phyloP scores from a whole-genome alignment of 2,888 invertebrate genomes.

The Tryphoninae sp. region DNA sequence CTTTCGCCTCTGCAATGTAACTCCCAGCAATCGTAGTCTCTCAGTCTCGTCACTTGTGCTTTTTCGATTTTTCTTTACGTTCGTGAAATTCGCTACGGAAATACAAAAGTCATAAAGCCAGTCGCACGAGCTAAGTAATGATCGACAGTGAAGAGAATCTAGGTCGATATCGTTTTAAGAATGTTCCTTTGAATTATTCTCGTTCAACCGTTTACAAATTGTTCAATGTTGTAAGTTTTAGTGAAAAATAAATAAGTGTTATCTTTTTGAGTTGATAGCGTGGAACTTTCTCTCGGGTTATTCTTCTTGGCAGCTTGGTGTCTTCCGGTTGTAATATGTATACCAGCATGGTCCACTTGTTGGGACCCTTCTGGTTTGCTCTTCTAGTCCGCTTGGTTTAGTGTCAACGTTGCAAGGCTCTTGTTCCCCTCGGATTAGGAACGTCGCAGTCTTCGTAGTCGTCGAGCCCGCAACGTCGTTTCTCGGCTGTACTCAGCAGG shows the following conservation, averaged over 20 bases:
- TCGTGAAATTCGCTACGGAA: slow-evolving; percentile 63
- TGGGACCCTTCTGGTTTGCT: slow-evolving; percentile 42
- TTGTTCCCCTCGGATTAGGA: slow-evolving; percentile 53
- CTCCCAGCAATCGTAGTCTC: too few relatives aligned
- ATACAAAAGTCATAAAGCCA: slow-evolving; percentile 65
- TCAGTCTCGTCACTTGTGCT: too few relatives aligned
- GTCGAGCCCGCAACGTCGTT: slow-evolving; percentile 35
- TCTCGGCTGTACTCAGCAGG: slow-evolving; percentile 7
- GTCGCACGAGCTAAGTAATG: slow-evolving; percentile 57
- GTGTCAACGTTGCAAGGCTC: slow-evolving; percentile 49
- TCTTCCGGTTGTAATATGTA: slow-evolving; percentile 14
- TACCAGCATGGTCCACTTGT: slow-evolving; percentile 20
- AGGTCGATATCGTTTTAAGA: neutral
- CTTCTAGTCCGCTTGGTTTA: slow-evolving; percentile 50
- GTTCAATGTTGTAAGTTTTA: slow-evolving; percentile 7
- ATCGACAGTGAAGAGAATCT: slow-evolving; percentile 38
- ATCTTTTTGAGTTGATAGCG: neutral
- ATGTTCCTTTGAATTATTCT: neutral
- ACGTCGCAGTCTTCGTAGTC: slow-evolving; percentile 39
- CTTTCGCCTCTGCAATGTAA: slow-evolving; percentile 17
- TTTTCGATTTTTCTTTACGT: slow-evolving; percentile 8
- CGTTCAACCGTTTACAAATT: neutral
- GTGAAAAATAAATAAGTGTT: slow-evolving; percentile 28
- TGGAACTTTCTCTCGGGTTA: slow-evolving; percentile 20
- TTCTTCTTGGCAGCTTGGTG: slow-evolving; percentile 12